These are phyloP conservation scores for Teleopsis dalmanni DNA, from an alignment of 1,140 invertebrate species.

Conservation along the genomic window DNA sequence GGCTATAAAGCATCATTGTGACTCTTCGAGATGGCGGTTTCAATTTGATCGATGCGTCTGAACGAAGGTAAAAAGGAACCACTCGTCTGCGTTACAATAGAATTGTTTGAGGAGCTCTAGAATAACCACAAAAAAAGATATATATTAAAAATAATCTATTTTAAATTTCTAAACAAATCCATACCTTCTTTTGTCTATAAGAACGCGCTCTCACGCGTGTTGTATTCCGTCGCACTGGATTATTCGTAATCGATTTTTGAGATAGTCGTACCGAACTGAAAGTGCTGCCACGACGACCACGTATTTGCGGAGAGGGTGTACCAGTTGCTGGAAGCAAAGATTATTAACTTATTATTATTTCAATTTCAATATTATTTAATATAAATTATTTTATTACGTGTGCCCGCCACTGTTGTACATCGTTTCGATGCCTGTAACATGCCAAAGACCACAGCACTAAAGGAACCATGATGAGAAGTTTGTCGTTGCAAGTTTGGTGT, in stretches of 20 bases:
- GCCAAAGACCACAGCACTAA: constrained; percentile 81
- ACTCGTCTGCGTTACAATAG: constrained; percentile 38
- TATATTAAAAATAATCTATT: neutral
- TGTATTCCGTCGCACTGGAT: constrained; percentile 48
- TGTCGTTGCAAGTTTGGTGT: constrained; percentile 52
- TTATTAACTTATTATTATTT: neutral
- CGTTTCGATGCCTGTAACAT: constrained; percentile 71
- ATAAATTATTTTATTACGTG: constrained; percentile 43
- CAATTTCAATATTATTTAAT: neutral
- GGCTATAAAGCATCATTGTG: constrained; percentile 43
- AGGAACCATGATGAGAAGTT: constrained; percentile 64
- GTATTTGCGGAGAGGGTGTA: constrained; percentile 43
- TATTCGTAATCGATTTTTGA: constrained; percentile 38
- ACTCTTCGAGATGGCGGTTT: constrained; percentile 37
- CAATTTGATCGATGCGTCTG: constrained; percentile 40
- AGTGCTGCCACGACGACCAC: constrained; percentile 44
- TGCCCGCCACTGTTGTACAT: constrained; percentile 50
- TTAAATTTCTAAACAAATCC: neutral
- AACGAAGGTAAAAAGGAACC: constrained; percentile 39
- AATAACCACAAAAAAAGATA: constrained; percentile 1
- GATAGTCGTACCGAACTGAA: constrained; percentile 50
- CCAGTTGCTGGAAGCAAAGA: constrained; percentile 28
- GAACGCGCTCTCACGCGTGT: constrained; percentile 45
- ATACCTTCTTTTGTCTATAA: constrained; percentile 43
- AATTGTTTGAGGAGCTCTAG: constrained; percentile 42